Base-by-base conservation (phyloP, 2,888 invertebrate genomes). In the Autographa gamma region DNA sequence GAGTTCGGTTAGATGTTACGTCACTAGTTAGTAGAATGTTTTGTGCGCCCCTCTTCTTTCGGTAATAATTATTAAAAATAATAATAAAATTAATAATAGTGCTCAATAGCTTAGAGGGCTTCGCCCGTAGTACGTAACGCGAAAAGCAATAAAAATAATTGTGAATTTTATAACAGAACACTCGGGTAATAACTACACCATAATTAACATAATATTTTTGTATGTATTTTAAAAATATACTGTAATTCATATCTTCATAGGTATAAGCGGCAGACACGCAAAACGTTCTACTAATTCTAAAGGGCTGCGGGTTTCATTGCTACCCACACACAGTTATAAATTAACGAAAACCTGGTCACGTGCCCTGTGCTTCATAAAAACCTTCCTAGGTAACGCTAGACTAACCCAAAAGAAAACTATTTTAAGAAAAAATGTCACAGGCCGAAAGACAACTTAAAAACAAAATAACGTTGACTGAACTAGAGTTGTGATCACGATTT, bases 221-320 rank as follows among this genome's bases (percentile, higher is more conserved):
- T 95, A 95, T 94, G 95, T 95, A 95, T 95, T 93, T 95, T 95
- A 93, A 94, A 48, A 89, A 88, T 91, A 80, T 93, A 95, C 93
- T 92, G 91, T 94, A 93, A 93, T 90, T 94, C 95, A 95, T 95
- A 95, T 95, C 95, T 94, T 90, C 91, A 95, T 94, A 95, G 94
- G 86, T 89, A 87, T 95, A 93, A 95, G 93, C 78, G 94, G 93
- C 77, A 43, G 87, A 86, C 86, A 80, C 86, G 89, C 94, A 94
- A 93, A 92, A 92, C 92, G 89, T 94, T 94, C 93, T 93, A 92
- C 91, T 93, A 90, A 90, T 90, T 80, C 77, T 73, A 72, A 77
- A 77, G 75, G 80, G 79, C 68, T 75, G 73, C 32, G 25, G 73
- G 75, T 82, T 82, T 72, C 74, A 82, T 75, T 76, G 61, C 76